phyloP scores from a whole-genome alignment of 1,140 invertebrate species.

The Habropoda laboriosa region DNA sequence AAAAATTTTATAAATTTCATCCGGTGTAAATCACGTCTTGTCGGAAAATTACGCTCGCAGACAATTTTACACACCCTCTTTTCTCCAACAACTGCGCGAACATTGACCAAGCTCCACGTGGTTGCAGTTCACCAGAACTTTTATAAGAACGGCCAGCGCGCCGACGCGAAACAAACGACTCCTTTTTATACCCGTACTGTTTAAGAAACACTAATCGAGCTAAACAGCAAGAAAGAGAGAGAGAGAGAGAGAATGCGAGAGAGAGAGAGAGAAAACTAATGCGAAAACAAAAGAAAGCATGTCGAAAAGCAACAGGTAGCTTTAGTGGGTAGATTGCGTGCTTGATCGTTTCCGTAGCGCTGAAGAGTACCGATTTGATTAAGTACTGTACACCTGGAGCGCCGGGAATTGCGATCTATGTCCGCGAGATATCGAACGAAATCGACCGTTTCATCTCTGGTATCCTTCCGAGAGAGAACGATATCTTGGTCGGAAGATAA shows the following conservation, averaged over 20 bases:
- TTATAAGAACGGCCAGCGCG: conserved; percentile 20
- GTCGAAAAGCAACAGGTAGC: conserved; percentile 26
- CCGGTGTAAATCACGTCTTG: neutral
- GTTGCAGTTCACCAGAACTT: conserved; percentile 9
- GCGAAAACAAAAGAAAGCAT: neutral
- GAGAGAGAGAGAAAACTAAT: neutral
- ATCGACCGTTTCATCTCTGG: too few species aligned
- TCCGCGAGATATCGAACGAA: neutral
- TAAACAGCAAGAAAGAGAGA: neutral
- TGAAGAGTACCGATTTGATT: conserved; percentile 7
- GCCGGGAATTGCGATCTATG: neutral
- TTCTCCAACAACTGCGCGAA: neutral
- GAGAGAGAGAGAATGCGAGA: neutral
- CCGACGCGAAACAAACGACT: conserved; percentile 29
- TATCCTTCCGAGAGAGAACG: too few species aligned
- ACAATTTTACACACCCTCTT: neutral
- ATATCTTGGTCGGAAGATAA: too few species aligned
- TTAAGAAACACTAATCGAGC: conserved; percentile 52
- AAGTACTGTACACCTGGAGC: neutral
- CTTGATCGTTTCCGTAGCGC: conserved; percentile 48
- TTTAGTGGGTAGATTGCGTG: conserved; percentile 37
- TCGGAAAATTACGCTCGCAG: neutral
- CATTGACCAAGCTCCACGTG: neutral
- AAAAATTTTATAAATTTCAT: too few species aligned
- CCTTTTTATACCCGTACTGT: conserved; percentile 40